These are phyloP conservation scores for Miichthys miiuy DNA, from an alignment of 2,797 vertebrate species.

Conservation along the genomic window DNA sequence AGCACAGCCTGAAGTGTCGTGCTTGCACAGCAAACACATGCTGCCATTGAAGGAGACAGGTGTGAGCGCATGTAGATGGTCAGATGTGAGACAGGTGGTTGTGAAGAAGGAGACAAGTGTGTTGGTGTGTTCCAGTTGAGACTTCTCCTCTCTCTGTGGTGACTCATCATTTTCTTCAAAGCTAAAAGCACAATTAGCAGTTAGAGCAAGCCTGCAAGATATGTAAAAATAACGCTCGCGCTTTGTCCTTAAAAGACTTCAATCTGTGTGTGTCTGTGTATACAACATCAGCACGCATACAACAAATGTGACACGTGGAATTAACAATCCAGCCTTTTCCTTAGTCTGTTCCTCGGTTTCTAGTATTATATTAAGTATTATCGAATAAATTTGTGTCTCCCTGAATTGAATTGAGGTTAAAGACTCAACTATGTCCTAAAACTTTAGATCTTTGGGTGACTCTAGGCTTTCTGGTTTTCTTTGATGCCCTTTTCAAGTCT, in stretches of 20 bases:
- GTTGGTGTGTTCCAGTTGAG: conserved; percentile 5
- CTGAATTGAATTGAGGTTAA: neutral
- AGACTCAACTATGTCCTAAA: neutral
- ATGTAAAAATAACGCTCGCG: neutral
- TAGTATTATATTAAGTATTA: neutral
- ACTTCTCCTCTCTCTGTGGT: conserved; percentile 7
- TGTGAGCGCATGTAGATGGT: conserved; percentile 35
- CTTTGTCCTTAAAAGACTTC: neutral
- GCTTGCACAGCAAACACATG: conserved; percentile 65
- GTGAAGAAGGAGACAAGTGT: neutral
- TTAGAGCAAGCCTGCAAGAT: neutral
- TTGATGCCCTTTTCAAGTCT: conserved; percentile 9
- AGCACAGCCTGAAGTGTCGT: conserved; percentile 3
- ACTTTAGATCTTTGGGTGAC: neutral
- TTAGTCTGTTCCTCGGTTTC: no score
- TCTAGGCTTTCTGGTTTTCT: neutral
- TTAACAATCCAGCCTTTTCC: neutral
- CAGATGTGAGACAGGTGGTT: conserved; percentile 49
- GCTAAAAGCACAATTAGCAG: neutral
- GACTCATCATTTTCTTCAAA: conserved; percentile 7
- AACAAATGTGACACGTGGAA: neutral
- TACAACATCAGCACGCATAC: neutral
- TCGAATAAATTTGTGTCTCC: neutral
- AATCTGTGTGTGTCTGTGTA: neutral
- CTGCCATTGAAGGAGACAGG: conserved; percentile 54